Conservation (phyloP, 2,888 invertebrate genomes). For the Marronus borbonicus region DNA sequence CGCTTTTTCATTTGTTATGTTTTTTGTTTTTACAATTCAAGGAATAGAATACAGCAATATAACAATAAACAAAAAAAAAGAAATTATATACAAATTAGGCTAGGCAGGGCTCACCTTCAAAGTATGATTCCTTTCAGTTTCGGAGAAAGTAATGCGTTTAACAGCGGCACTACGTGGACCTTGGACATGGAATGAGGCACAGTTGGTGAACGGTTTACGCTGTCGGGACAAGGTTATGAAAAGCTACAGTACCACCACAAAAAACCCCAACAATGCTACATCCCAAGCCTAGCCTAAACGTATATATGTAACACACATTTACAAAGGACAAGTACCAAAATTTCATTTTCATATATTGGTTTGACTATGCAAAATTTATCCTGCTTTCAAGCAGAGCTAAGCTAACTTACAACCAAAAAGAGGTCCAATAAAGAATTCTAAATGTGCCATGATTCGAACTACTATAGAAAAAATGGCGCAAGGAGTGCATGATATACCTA, state of each 20-base stretch:
- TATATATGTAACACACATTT: slow-evolving; percentile 50
- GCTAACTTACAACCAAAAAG: slow-evolving; percentile 1
- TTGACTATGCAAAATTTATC: slow-evolving; percentile 9
- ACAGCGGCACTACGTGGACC: slow-evolving; percentile 70
- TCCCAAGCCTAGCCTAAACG: slow-evolving; percentile 64
- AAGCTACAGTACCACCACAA: slow-evolving; percentile 67
- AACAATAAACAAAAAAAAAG: slow-evolving; percentile 9
- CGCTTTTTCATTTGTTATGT: neutral
- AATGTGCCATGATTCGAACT: slow-evolving; percentile 25
- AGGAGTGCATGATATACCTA: slow-evolving; percentile 35
- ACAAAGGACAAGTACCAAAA: slow-evolving; percentile 42
- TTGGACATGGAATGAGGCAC: slow-evolving; percentile 65
- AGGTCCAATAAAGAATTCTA: slow-evolving; percentile 23
- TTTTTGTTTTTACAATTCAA: slow-evolving; percentile 6
- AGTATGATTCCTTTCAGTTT: slow-evolving; percentile 62
- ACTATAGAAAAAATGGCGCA: slow-evolving; percentile 17
- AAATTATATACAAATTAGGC: slow-evolving; percentile 54
- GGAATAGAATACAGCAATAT: slow-evolving; percentile 50
- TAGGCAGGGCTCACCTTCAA: slow-evolving; percentile 68
- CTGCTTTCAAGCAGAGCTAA: slow-evolving; percentile 1
- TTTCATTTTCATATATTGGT: neutral
- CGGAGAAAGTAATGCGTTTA: slow-evolving; percentile 72
- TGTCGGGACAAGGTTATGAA: slow-evolving; percentile 69
- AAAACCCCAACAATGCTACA: slow-evolving; percentile 62
- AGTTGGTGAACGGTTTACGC: slow-evolving; percentile 66